Conservation (phyloP, 2,113 vertebrate species). For the Charadrius vociferus region DNA sequence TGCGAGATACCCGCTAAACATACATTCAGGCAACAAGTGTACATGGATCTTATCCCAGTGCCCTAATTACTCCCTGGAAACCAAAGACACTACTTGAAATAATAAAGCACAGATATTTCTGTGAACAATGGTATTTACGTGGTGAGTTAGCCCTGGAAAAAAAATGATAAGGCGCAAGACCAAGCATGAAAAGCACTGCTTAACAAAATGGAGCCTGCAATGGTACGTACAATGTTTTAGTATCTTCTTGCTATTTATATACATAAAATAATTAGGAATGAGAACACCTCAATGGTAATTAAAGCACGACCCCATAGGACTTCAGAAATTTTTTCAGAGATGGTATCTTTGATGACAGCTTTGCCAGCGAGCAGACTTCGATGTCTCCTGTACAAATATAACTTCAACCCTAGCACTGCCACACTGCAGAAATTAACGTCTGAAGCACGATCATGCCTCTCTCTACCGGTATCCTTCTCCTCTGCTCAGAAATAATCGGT, state of each 20-base stretch:
- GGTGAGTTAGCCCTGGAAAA: neutral
- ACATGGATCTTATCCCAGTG: neutral
- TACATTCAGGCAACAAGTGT: constrained; percentile 12
- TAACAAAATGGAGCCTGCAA: constrained; percentile 64
- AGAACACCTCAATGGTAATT: neutral
- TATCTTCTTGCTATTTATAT: neutral
- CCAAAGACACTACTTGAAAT: neutral
- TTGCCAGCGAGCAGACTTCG: neutral
- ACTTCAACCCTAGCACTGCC: neutral
- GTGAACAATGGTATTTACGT: neutral
- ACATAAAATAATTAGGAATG: constrained; percentile 12
- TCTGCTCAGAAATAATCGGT: neutral
- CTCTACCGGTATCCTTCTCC: neutral
- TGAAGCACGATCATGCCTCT: neutral
- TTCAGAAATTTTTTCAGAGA: neutral
- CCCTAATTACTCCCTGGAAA: neutral
- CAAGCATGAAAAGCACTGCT: neutral
- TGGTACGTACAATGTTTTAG: neutral
- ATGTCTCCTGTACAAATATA: neutral
- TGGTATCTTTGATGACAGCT: neutral
- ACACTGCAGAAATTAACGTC: neutral
- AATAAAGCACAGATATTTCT: neutral
- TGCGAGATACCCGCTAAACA: neutral
- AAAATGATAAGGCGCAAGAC: constrained; percentile 12
- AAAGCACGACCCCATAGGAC: neutral